Conservation (phyloP, 2,888 invertebrate species). For the Chrysodeixis includens region DNA sequence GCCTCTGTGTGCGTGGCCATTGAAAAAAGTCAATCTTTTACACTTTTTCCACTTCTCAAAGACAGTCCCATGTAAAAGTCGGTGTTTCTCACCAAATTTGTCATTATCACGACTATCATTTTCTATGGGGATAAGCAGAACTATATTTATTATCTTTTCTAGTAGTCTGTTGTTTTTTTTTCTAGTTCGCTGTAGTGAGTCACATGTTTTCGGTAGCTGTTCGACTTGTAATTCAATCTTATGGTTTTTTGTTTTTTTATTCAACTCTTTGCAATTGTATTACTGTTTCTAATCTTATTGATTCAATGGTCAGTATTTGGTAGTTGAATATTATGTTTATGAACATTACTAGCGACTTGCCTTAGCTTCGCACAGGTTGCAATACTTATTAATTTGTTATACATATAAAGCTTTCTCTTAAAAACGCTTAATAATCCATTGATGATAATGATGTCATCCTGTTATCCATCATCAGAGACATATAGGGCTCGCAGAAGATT, state of each 20-base stretch:
- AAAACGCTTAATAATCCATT: too few relatives aligned
- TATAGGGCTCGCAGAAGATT: too few relatives aligned
- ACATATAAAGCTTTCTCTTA: too few relatives aligned
- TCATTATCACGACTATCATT: constrained; percentile 2
- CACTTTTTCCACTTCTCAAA: constrained; percentile 64
- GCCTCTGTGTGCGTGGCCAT: constrained; percentile 58
- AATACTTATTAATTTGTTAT: too few relatives aligned
- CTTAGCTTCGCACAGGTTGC: too few relatives aligned
- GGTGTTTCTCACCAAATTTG: constrained; percentile 22
- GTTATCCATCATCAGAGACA: too few relatives aligned
- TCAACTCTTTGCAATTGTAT: too few relatives aligned
- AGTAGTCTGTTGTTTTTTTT: neutral
- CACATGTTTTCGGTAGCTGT: neutral
- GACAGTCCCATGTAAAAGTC: constrained; percentile 38
- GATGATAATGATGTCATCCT: too few relatives aligned
- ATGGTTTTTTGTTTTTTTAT: neutral
- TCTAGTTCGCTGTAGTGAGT: neutral
- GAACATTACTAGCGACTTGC: too few relatives aligned
- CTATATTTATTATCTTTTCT: neutral
- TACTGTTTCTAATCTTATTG: too few relatives aligned
- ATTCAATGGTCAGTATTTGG: too few relatives aligned
- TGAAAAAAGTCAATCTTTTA: constrained; percentile 62
- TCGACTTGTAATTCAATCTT: neutral
- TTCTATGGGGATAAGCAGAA: neutral
- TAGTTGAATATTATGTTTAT: too few relatives aligned